Evolutionary conservation across 2,797 vertebrate genomes (phyloP).

Genomic region (Xerus rutilus): DNA sequence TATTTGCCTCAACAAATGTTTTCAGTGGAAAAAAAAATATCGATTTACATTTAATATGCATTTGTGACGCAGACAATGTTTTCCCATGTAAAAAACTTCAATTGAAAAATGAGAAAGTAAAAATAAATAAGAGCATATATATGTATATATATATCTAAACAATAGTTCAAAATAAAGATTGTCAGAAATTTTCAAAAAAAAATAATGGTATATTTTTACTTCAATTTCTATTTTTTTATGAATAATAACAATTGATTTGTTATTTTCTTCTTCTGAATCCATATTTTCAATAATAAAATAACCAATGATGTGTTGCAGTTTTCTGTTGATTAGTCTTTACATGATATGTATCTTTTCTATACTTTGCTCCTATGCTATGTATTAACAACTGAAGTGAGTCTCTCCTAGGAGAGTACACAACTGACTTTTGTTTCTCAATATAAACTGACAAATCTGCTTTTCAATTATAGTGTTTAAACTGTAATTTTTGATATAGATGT

Average conservation of each 20-base stretch:
- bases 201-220: not conserved
- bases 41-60: not conserved
- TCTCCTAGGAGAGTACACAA: not conserved
- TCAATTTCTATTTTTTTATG: not conserved
- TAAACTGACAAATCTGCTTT: not conserved
- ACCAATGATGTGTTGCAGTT: too few relatives aligned
- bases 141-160: constrained; percentile 13
- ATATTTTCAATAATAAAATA: not conserved
- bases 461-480: too few relatives aligned
- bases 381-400: not conserved
- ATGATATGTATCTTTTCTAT: not conserved
- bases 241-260: not conserved
- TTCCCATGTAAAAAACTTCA: constrained; percentile 12
- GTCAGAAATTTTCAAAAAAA: constrained; percentile 15
- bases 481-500: not conserved
- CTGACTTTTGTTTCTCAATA: not conserved
- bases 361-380: not conserved
- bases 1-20: too few relatives aligned
- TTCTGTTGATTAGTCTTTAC: not conserved
- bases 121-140: not conserved
- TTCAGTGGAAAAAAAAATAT: too few relatives aligned
- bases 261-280: not conserved
- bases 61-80: not conserved
- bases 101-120: not conserved
- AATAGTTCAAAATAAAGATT: constrained; percentile 29